Evolutionary conservation across 2,797 vertebrate species (phyloP).

Genomic region (Microctenopoma stevenorrisi): DNA sequence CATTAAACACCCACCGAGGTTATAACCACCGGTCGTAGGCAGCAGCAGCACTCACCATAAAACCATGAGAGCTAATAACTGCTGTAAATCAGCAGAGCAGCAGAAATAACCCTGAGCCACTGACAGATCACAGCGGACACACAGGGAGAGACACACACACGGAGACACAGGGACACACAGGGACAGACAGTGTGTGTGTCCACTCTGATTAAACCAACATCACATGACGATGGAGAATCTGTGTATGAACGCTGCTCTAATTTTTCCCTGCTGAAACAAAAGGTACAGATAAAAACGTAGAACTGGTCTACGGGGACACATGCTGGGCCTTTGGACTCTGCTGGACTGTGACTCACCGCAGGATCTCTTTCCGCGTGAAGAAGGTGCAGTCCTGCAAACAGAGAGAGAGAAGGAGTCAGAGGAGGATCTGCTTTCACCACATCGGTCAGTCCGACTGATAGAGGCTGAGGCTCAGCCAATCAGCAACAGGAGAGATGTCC

Average conservation of each 20-base stretch:
- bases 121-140: too few species aligned
- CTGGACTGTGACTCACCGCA: constrained; percentile 84
- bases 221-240: too few species aligned
- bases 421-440: constrained; percentile 18
- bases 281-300: too few species aligned
- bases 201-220: too few species aligned
- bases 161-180: too few species aligned
- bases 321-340: too few species aligned
- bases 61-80: constrained; percentile 6
- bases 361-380: constrained; percentile 93
- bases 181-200: too few species aligned
- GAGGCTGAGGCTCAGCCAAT: constrained; percentile 37
- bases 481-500: constrained; percentile 24
- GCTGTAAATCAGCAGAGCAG: constrained; percentile 11
- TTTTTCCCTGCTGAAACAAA: too few species aligned
- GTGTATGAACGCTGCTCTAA: too few species aligned
- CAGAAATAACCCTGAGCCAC: constrained; percentile 19
- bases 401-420: constrained; percentile 1
- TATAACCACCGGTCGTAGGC: not conserved
- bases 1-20: too few species aligned
- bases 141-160: too few species aligned
- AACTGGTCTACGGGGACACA: too few species aligned
- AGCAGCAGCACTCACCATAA: constrained; percentile 4
- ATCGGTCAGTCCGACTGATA: constrained; percentile 24
- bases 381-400: constrained; percentile 90